Evolutionary conservation across 2,797 vertebrate genomes (phyloP).

Genomic region (Tapera naevia): DNA sequence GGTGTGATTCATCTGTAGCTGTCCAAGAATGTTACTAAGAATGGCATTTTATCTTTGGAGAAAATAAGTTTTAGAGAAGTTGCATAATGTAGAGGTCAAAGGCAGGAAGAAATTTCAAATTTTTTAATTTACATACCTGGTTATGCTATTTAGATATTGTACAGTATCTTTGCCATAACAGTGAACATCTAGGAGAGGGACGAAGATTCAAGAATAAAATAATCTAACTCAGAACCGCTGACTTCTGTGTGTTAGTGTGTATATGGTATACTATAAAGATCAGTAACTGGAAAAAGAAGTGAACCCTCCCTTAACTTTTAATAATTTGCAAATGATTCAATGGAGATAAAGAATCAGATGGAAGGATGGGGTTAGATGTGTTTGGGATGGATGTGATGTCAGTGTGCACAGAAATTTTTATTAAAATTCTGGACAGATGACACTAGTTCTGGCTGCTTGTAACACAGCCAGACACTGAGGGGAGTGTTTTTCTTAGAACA

Average conservation of each 20-base stretch:
- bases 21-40: not conserved
- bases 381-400: not conserved
- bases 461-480: not conserved
- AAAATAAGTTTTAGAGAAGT: slow-evolving; percentile 5
- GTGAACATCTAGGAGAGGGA: not conserved
- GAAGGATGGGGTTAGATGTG: not conserved
- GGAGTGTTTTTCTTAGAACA: not conserved
- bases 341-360: not conserved
- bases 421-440: accelerated
- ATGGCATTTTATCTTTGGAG: not conserved
- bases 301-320: not conserved
- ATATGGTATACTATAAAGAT: not conserved
- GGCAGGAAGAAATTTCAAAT: not conserved
- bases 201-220: not conserved
- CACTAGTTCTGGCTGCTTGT: not conserved
- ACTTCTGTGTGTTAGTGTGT: not conserved
- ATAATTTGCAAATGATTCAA: not conserved
- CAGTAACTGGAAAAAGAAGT: not conserved
- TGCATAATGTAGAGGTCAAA: not conserved
- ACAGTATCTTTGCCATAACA: not conserved
- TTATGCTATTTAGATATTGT: not conserved
- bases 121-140: not conserved
- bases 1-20: not conserved
- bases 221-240: not conserved
- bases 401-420: not conserved